Base-by-base conservation (phyloP, 2,113 vertebrate species). In the Catharus fuscescens region DNA sequence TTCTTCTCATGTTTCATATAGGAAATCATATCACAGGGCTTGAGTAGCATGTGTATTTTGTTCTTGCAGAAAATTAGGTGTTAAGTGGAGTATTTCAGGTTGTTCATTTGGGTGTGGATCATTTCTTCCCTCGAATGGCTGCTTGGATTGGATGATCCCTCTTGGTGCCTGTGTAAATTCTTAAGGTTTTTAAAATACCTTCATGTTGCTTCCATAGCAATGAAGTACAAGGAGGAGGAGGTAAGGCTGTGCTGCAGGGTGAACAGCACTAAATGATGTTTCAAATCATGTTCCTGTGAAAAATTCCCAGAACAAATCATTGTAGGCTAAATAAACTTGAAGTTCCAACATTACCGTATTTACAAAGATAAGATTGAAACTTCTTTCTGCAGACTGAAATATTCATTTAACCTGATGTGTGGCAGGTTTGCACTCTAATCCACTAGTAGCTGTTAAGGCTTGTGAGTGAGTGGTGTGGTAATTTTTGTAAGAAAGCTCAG, bases 391-490 rank as follows among this genome's bases (percentile, higher is more conserved):
- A 54, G 31, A 38, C 26, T 52, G 56, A 91, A 84, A 45, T 44
- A 80, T 42, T 31, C 2, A 2, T 88, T 81, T 71, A n/a, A 40
- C 20, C 31, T 72, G 24, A 12, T 66, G 19, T 70, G 2, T 38
- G 66, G 5, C 45, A 20, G 38, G 34, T 71, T 80, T 92, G 53
- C 25, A 32, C 10, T 84, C 40, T 65, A 47, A 56, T 26, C 24
- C 32, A 5, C 23, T 69, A 32, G 6, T 85, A 74, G 31, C 78
- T 81, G 34, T 77, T 69, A 81, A 80, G 65, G 13, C 65, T 86
- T 19, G 12, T 84, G 59, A 84, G 21, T 93, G 86, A 96, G 90
- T 96, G 94, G 84, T 96, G 53, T 93, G 60, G 72, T 96, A 95
- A 96, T 94, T 93, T 90, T 92, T 92, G 34, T 93, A 89, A 77